These are phyloP conservation scores for Coenonympha glycerion DNA, from an alignment of 2,888 invertebrate genomes.

Conservation along the genomic window DNA sequence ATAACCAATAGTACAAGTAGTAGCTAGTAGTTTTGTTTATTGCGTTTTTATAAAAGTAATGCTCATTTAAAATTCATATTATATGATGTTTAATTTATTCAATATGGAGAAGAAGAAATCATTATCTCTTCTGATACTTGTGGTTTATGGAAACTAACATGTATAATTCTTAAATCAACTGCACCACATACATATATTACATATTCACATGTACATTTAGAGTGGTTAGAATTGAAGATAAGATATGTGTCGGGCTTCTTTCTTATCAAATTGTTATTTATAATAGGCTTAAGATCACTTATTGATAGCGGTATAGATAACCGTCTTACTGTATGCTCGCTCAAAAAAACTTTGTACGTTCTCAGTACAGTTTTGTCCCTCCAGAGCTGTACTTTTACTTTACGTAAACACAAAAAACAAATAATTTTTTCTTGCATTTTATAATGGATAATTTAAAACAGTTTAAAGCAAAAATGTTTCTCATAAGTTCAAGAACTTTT, in stretches of 20 bases:
- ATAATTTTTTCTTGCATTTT: slow-evolving; percentile 34
- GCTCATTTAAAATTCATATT: neutral
- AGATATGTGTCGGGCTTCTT: slow-evolving; percentile 58
- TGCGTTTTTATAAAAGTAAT: no score
- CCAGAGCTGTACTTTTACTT: slow-evolving; percentile 51
- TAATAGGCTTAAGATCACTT: slow-evolving; percentile 65
- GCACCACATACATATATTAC: slow-evolving; percentile 1
- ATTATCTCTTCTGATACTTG: neutral
- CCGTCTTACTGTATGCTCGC: slow-evolving; percentile 46
- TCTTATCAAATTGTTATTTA: slow-evolving; percentile 68
- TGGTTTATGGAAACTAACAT: neutral
- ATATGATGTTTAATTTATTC: neutral
- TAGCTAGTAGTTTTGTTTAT: no score
- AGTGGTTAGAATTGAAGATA: slow-evolving; percentile 51
- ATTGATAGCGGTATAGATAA: slow-evolving; percentile 51
- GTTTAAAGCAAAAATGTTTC: slow-evolving; percentile 57
- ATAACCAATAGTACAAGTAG: no score
- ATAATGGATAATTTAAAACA: slow-evolving; percentile 55
- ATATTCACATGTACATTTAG: slow-evolving; percentile 38
- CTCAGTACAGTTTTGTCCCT: slow-evolving; percentile 49
- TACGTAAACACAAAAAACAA: slow-evolving; percentile 37
- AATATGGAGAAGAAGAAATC: neutral
- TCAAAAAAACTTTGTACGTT: slow-evolving; percentile 39
- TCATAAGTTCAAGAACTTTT: slow-evolving; percentile 52
- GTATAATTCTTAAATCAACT: slow-evolving; percentile 19